phyloP scores from a whole-genome alignment of 1,140 invertebrate species.

The Caenorhabditis inopinata region DNA sequence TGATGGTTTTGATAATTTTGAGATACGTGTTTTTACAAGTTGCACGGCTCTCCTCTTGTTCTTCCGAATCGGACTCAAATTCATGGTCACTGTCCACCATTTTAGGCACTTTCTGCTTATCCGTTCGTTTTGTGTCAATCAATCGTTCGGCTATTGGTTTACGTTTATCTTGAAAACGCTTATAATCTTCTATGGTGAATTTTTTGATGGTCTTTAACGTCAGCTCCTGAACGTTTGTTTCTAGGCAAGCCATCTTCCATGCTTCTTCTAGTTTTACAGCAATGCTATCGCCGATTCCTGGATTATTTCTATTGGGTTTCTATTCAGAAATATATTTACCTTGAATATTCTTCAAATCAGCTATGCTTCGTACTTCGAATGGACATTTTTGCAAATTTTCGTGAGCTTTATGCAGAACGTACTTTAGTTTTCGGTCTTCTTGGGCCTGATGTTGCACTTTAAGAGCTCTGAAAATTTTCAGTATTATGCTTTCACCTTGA shows the following conservation, averaged over 20 bases:
- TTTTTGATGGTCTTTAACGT: neutral
- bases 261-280: neutral
- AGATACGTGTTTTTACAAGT: neutral
- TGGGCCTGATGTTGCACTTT: neutral
- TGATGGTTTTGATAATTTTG: neutral
- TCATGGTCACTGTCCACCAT: neutral
- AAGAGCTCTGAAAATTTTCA: neutral
- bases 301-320: neutral
- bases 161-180: neutral
- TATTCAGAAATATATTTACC: neutral
- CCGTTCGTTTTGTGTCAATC: neutral
- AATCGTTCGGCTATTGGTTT: neutral
- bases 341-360: conserved; percentile 23
- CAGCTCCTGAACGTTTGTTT: neutral
- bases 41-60: neutral
- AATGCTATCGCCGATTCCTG: conserved; percentile 35
- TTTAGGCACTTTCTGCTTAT: neutral
- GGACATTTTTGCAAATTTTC: conserved; percentile 6
- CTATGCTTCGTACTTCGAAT: conserved; percentile 31
- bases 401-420: conserved; percentile 29
- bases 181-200: neutral
- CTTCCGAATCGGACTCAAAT: neutral
- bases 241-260: neutral
- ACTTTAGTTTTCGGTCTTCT: conserved; percentile 21
- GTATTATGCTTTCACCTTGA: too few species aligned